These are phyloP conservation scores for Galemys pyrenaicus DNA, from an alignment of 2,113 vertebrate species.

Conservation along the genomic window DNA sequence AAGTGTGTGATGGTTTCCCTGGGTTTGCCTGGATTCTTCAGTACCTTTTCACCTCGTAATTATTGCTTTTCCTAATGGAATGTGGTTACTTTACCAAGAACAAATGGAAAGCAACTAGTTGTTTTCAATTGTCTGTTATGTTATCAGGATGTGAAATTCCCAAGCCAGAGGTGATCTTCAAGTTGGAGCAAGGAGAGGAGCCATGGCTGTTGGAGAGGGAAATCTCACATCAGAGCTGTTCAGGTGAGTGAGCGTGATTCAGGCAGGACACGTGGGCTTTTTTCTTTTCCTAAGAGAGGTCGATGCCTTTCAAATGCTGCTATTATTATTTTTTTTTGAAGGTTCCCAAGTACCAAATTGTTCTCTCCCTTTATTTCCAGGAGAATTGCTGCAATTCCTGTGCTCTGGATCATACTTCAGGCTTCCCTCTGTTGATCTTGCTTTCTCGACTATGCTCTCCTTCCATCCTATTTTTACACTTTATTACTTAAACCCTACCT, in stretches of 20 bases:
- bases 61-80: constrained; percentile 25
- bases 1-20: background rate
- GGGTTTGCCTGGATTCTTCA: background rate
- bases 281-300: background rate
- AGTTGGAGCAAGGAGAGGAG: constrained; percentile 71
- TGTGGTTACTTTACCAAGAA: background rate
- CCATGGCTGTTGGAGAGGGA: constrained; percentile 56
- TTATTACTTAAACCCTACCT: background rate
- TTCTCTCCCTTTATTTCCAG: constrained; percentile 3
- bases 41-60: constrained; percentile 18
- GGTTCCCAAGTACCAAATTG: constrained; percentile 3
- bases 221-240: constrained; percentile 18
- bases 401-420: background rate
- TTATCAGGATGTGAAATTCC: constrained; percentile 68
- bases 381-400: background rate
- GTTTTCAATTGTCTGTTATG: constrained; percentile 44
- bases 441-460: constrained; percentile 40
- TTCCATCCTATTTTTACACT: constrained; percentile 38
- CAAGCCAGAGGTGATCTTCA: constrained; percentile 74
- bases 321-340: constrained; percentile 12
- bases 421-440: constrained; percentile 1
- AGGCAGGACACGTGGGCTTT: background rate
- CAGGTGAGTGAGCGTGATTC: constrained; percentile 50
- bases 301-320: background rate
- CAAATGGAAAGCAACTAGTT: constrained; percentile 36